Percentiles rank a stretch among this genome's conserved stretches.
Conservation (phyloP, 2,888 invertebrate species). For the Dermolepida albohirtum region DNA sequence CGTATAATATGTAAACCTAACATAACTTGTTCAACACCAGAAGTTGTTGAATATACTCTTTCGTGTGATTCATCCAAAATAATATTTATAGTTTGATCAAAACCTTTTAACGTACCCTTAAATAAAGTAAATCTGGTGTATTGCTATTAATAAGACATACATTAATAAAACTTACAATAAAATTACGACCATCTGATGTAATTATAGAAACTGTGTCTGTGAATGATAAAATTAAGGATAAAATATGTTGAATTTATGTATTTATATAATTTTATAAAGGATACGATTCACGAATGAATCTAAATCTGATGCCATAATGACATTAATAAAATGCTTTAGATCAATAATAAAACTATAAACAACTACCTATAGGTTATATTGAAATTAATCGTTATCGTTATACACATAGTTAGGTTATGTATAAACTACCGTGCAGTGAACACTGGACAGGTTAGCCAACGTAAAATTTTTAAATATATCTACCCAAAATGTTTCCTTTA, state of each 20-base stretch:
- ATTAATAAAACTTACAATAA: constrained; percentile 75
- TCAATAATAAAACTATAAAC: constrained; percentile 14
- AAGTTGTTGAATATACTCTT: constrained; percentile 92
- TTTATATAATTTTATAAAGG: constrained; percentile 63
- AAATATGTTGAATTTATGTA: not conserved
- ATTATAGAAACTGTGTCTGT: constrained; percentile 91
- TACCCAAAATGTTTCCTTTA: not conserved
- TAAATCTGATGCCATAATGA: constrained; percentile 83
- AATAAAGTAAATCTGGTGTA: constrained; percentile 45
- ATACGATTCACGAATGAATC: constrained; percentile 89
- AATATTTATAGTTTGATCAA: constrained; percentile 99
- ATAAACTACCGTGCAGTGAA: too few relatives aligned
- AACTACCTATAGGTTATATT: constrained; percentile 23
- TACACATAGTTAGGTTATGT: too few relatives aligned
- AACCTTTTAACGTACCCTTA: constrained; percentile 96
- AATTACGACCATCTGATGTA: constrained; percentile 95
- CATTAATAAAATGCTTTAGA: not conserved
- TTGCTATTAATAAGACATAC: constrained; percentile 29
- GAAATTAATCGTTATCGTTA: too few relatives aligned
- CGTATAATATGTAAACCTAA: constrained; percentile 97
- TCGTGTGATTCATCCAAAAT: constrained; percentile 98
- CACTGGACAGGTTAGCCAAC: too few relatives aligned
- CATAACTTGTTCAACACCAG: constrained; percentile 95
- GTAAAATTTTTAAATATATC: too few relatives aligned
- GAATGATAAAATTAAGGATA: constrained; percentile 16